Conservation (phyloP, 2,888 invertebrate species). For the Lycophotia porphyrea region DNA sequence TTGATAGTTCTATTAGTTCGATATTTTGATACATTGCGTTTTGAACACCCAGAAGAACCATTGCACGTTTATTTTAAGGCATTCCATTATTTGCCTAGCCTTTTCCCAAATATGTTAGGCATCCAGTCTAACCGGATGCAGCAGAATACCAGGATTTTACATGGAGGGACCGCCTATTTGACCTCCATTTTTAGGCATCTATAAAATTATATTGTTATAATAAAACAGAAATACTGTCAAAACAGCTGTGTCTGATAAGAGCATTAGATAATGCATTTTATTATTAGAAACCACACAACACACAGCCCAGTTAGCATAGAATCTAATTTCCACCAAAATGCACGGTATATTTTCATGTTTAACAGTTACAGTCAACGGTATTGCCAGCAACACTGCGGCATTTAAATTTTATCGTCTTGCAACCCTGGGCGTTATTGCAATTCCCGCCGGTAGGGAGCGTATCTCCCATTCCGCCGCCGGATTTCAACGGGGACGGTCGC, state of each 20-base stretch:
- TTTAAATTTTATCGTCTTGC: conserved; percentile 56
- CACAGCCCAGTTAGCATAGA: conserved; percentile 26
- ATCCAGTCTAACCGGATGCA: too few species aligned
- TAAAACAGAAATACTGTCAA: too few species aligned
- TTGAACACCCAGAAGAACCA: background rate
- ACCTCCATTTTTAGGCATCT: background rate
- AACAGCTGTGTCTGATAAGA: background rate
- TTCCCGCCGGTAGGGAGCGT: conserved; percentile 56
- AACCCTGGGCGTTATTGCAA: conserved; percentile 65
- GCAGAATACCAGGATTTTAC: too few species aligned
- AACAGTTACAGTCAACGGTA: conserved; percentile 46
- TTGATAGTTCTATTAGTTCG: background rate
- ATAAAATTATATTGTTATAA: background rate
- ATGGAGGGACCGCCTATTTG: too few species aligned
- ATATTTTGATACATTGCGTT: background rate
- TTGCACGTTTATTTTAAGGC: background rate
- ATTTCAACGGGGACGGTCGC: conserved; percentile 65
- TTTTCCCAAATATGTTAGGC: too few species aligned
- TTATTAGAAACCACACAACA: conserved; percentile 14
- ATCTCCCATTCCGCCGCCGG: conserved; percentile 62
- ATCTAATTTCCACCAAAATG: conserved; percentile 43
- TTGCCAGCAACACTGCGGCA: conserved; percentile 42
- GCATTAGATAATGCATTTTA: background rate
- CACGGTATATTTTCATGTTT: conserved; percentile 29
- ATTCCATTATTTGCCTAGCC: too few species aligned